phyloP scores from a whole-genome alignment of 2,113 vertebrate species.

The Cathartes aura region DNA sequence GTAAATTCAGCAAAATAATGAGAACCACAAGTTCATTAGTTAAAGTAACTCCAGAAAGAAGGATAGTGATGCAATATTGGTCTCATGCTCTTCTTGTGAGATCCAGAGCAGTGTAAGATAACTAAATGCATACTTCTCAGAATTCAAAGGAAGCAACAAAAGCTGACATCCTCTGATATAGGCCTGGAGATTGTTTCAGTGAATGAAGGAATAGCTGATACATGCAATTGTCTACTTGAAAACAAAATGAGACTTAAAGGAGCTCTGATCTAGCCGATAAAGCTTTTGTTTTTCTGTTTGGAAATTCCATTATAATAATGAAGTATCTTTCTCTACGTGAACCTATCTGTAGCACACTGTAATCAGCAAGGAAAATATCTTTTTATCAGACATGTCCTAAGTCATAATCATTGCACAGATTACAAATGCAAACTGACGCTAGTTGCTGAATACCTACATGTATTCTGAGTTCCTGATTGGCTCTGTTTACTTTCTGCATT shows the following conservation, averaged over 20 bases:
- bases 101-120: background rate
- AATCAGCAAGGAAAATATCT: background rate
- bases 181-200: background rate
- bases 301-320: background rate
- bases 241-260: background rate
- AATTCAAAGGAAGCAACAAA: background rate
- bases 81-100: background rate
- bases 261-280: background rate
- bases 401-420: background rate
- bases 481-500: background rate
- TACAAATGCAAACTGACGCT: background rate
- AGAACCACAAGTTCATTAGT: background rate
- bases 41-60: background rate
- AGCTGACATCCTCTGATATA: background rate
- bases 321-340: background rate
- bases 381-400: background rate
- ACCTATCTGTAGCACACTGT: background rate
- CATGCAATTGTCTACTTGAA: background rate
- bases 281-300: background rate
- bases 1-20: background rate
- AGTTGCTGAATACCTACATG: background rate
- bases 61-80: background rate
- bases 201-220: background rate
- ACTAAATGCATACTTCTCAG: background rate
- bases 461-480: background rate